Evolutionary conservation across 2,888 invertebrate genomes (phyloP), one percentile per base, ranked within the genome.

Genomic region (Marasmarcha lunaedactyla): DNA sequence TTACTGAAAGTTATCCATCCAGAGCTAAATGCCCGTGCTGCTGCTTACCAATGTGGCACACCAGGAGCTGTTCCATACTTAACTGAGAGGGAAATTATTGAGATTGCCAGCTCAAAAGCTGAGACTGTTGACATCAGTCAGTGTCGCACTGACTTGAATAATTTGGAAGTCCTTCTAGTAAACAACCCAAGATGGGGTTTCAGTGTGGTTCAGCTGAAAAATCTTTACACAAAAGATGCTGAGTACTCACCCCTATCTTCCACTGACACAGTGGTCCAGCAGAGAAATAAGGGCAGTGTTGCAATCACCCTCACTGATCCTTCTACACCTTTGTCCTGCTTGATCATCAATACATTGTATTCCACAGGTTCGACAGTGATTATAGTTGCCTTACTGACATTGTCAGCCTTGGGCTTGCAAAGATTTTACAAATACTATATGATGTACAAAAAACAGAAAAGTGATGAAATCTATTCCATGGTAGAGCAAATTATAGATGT

Each of bases 111-210:
- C 46, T 58, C 71, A 41, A 68, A 64, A 42, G 53, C 59, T 3
- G 55, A 63, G 0, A 50, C 57, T 9, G 45, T 59, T 4, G 79
- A 78, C 46, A 47, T 58, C 35, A 68, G 83, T 64, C 79, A 85
- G 45, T 76, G 87, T 46, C 73, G 83, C 45, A 78, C 72, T 33
- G 89, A 87, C 61, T 69, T 88, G 13, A 85, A 87, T 48, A 90
- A 89, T 56, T 84, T 90, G 37, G 87, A 91, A 57, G 86, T 92
- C 36, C 70, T 93, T 36, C 83, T 90, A 10, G 83, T 89, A 30
- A 84, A 85, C 43, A 93, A 93, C 64, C 90, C 90, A 0, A 85
- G 89, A 37, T 92, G 92, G 92, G 90, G 89, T 7, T 83, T 92
- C 10, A 85, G 83, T 47, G 81, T 91, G 10, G 83, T 89, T 5